A percentile compares a stretch with the other conserved stretches of the same genome.
Evolutionary conservation across 2,113 vertebrate genomes (phyloP).

Genomic region (Clarias batrachus): DNA sequence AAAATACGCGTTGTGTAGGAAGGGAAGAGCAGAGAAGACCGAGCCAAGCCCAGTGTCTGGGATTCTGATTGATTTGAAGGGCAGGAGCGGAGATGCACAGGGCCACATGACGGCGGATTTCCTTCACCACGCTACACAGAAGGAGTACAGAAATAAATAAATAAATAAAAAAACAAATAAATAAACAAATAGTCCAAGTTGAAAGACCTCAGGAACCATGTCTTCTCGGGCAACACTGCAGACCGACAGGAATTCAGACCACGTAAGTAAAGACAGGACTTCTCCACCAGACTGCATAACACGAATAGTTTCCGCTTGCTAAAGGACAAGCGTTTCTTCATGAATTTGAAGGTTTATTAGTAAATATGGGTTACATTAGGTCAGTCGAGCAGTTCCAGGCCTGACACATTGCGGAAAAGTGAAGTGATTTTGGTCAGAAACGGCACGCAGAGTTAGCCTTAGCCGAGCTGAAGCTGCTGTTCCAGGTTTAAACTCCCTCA

Average conservation of each 20-base stretch:
- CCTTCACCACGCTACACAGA: slow-evolving; percentile 21
- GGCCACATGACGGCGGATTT: slow-evolving; percentile 50
- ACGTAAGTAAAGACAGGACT: slow-evolving; percentile 65
- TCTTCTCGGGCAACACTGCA: slow-evolving; percentile 73
- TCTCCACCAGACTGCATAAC: neutral
- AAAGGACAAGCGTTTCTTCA: neutral
- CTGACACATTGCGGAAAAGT: neutral
- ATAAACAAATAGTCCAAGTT: slow-evolving; percentile 5
- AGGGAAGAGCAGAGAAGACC: neutral
- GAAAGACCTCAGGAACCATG: slow-evolving; percentile 69
- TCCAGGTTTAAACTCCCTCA: neutral
- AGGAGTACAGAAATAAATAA: slow-evolving; percentile 14
- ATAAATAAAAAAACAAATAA: no score
- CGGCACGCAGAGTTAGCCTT: neutral
- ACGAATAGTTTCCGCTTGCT: slow-evolving; percentile 7
- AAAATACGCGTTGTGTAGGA: neutral
- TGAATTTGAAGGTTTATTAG: neutral
- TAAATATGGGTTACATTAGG: neutral
- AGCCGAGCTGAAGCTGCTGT: neutral
- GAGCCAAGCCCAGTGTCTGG: slow-evolving; percentile 15
- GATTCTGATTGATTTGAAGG: slow-evolving; percentile 23
- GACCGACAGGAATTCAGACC: slow-evolving; percentile 72
- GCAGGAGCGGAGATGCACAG: slow-evolving; percentile 42
- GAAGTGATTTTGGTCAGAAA: neutral
- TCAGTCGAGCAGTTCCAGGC: neutral